Percentiles rank a stretch among this genome's conserved stretches.
Conservation (phyloP, 1,140 invertebrate genomes). For the Berghia stephanieae region DNA sequence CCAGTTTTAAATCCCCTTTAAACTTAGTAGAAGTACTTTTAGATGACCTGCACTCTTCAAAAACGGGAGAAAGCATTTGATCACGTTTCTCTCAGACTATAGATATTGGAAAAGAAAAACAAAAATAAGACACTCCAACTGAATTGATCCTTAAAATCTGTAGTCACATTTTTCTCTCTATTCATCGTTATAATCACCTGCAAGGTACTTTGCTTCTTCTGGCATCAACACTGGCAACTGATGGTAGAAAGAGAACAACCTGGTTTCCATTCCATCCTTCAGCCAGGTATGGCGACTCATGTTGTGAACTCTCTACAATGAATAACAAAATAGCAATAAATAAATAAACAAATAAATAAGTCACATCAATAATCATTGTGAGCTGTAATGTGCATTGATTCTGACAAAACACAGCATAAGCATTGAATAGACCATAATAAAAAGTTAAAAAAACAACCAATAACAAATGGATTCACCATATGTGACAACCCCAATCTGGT, state of each 20-base stretch:
- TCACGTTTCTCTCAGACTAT: not conserved
- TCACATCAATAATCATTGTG: not conserved
- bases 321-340: not conserved
- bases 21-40: not conserved
- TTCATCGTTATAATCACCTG: conserved; percentile 2
- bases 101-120: not conserved
- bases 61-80: not conserved
- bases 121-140: not conserved
- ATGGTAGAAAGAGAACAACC: not conserved
- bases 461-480: no score
- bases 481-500: no score
- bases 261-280: conserved; percentile 10
- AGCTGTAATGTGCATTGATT: not conserved
- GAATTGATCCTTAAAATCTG: not conserved
- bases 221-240: not conserved
- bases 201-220: conserved; percentile 4
- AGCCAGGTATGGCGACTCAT: conserved; percentile 23
- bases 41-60: not conserved
- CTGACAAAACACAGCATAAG: not conserved
- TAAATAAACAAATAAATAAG: not conserved
- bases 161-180: not conserved
- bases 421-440: not conserved
- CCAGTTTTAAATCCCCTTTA: not conserved
- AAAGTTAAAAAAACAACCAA: not conserved
- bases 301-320: conserved; percentile 18